These are phyloP conservation scores for Phoebastria nigripes DNA, from an alignment of 2,797 vertebrate species.

Conservation along the genomic window DNA sequence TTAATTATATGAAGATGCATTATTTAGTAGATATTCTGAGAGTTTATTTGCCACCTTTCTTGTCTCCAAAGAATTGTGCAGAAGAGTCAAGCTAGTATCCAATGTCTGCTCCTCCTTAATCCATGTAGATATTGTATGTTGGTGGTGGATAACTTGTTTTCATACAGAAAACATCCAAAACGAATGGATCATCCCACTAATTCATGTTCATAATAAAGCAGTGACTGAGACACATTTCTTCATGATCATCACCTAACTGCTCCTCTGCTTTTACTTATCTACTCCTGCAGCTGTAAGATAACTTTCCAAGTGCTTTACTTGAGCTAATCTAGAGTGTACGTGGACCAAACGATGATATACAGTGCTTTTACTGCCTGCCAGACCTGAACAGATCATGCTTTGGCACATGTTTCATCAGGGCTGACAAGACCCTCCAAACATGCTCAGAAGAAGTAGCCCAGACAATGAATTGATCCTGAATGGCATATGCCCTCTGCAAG, in stretches of 20 bases:
- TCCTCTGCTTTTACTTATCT: background rate
- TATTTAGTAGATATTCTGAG: background rate
- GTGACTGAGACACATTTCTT: background rate
- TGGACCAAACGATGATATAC: background rate
- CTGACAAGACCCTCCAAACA: background rate
- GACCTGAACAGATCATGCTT: background rate
- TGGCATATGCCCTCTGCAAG: fast-evolving
- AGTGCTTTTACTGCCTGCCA: background rate
- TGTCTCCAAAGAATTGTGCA: background rate
- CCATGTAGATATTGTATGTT: background rate
- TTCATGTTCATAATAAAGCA: background rate
- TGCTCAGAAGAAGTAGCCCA: background rate
- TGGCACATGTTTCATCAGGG: background rate
- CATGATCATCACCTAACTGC: background rate
- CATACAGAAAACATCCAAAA: background rate
- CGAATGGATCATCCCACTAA: background rate
- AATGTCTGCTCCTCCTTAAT: background rate
- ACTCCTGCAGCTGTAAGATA: background rate
- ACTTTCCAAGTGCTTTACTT: background rate
- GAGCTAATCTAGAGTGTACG: background rate
- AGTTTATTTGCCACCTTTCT: background rate
- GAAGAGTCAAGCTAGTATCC: background rate
- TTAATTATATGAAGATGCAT: background rate
- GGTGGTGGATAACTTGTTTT: background rate
- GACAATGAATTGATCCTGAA: background rate